Evolutionary conservation across 2,888 invertebrate species (phyloP).

Genomic region (Corythucha ciliata): DNA sequence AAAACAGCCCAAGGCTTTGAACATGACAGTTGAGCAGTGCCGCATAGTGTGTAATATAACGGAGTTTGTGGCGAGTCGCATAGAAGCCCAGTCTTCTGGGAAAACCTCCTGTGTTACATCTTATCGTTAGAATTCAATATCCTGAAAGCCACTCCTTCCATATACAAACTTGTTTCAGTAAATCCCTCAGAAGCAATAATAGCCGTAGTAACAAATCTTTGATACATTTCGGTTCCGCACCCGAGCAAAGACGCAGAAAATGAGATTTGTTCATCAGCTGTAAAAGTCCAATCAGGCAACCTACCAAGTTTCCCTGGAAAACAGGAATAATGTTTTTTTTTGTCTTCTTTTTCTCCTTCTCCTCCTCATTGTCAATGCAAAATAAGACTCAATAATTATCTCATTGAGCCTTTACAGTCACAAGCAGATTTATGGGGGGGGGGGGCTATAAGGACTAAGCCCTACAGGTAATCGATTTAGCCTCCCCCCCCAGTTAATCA

Average conservation of each 20-base stretch:
- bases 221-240: slow-evolving; percentile 64
- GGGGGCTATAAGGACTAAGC: too few species aligned
- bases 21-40: slow-evolving; percentile 76
- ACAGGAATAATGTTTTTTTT: too few species aligned
- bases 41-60: slow-evolving; percentile 74
- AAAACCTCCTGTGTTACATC: slow-evolving; percentile 54
- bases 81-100: slow-evolving; percentile 82
- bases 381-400: too few species aligned
- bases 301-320: slow-evolving; percentile 69
- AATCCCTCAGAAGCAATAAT: slow-evolving; percentile 67
- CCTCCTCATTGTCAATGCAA: too few species aligned
- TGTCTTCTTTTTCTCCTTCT: too few species aligned
- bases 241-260: slow-evolving; percentile 75
- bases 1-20: slow-evolving; percentile 70
- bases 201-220: slow-evolving; percentile 79
- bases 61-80: slow-evolving; percentile 79
- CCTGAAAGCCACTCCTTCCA: not conserved
- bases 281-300: slow-evolving; percentile 74
- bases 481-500: too few species aligned
- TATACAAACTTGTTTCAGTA: slow-evolving; percentile 48
- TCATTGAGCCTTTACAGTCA: too few species aligned
- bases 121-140: not conserved
- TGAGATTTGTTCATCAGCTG: slow-evolving; percentile 80
- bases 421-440: too few species aligned
- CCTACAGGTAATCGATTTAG: too few species aligned